A percentile compares a stretch with the other conserved stretches of the same genome.
phyloP scores from a whole-genome alignment of 2,113 vertebrate species.

The Gymnocephalus cernua region DNA sequence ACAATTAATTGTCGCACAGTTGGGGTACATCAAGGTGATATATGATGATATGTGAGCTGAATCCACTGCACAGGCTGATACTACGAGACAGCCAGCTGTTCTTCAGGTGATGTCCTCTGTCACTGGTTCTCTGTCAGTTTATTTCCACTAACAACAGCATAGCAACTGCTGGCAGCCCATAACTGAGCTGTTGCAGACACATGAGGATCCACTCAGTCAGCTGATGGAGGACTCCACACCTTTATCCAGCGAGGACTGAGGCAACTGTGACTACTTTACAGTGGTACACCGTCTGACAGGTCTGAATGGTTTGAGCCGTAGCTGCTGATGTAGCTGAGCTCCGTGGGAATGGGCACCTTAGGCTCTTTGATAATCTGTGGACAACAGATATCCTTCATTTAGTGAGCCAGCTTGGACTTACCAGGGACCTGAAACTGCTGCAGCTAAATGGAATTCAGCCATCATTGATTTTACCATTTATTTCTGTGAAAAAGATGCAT shows the following conservation, averaged over 20 bases:
- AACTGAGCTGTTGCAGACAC: conserved; percentile 12
- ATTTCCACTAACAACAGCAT: conserved; percentile 3
- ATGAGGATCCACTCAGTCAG: conserved; percentile 25
- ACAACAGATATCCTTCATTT: conserved; percentile 12
- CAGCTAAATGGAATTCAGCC: background rate
- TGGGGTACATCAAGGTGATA: conserved; percentile 16
- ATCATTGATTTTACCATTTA: background rate
- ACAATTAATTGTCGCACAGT: conserved; percentile 6
- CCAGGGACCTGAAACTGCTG: background rate
- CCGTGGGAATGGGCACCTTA: conserved; percentile 58
- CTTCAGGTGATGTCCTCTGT: background rate
- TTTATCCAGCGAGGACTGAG: background rate
- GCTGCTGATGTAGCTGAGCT: conserved; percentile 79
- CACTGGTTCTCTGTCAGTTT: conserved; percentile 1
- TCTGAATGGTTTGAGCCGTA: conserved; percentile 85
- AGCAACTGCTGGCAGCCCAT: background rate
- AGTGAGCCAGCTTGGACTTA: background rate
- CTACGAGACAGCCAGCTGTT: background rate
- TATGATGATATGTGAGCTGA: conserved; percentile 15
- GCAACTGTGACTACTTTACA: conserved; percentile 63
- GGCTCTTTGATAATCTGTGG: conserved; percentile 73
- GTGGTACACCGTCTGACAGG: conserved; percentile 83
- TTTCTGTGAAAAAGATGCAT: background rate
- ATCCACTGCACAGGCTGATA: background rate
- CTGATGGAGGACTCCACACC: conserved; percentile 17